Percentiles rank a stretch among this genome's conserved stretches.
These are phyloP conservation scores for Chelon labrosus DNA, from an alignment of 2,797 vertebrate genomes.

Conservation along the genomic window DNA sequence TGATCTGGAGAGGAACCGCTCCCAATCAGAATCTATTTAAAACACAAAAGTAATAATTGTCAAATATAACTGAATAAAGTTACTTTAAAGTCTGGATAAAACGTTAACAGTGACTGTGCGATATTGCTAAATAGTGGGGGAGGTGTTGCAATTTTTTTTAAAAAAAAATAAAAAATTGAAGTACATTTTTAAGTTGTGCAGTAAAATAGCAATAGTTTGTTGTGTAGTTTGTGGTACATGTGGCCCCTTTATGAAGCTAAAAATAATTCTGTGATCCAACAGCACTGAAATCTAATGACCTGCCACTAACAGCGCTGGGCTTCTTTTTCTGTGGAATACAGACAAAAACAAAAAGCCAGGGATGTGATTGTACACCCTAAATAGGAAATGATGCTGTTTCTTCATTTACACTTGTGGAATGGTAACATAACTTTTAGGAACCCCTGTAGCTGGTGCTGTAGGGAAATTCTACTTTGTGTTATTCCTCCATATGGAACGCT, in stretches of 20 bases:
- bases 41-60: constrained; percentile 29
- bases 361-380: neutral
- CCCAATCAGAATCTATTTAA: constrained; percentile 8
- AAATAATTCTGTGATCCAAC: neutral
- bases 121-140: no score
- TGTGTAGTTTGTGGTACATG: neutral
- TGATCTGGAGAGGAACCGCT: neutral
- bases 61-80: neutral
- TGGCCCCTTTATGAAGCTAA: neutral
- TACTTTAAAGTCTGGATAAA: neutral
- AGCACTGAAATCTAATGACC: constrained; percentile 12
- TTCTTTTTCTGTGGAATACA: constrained; percentile 9
- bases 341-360: neutral
- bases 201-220: neutral
- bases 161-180: no score
- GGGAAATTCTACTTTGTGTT: neutral
- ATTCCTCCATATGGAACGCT: neutral
- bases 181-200: no score
- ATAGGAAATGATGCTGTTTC: constrained; percentile 4
- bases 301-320: neutral
- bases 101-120: no score
- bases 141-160: no score
- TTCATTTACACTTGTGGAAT: neutral
- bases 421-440: constrained; percentile 16
- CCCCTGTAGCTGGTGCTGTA: constrained; percentile 8